Percentiles rank a stretch among this genome's conserved stretches.
These are phyloP conservation scores for Motacilla alba DNA, from an alignment of 2,113 vertebrate genomes.

Conservation along the genomic window DNA sequence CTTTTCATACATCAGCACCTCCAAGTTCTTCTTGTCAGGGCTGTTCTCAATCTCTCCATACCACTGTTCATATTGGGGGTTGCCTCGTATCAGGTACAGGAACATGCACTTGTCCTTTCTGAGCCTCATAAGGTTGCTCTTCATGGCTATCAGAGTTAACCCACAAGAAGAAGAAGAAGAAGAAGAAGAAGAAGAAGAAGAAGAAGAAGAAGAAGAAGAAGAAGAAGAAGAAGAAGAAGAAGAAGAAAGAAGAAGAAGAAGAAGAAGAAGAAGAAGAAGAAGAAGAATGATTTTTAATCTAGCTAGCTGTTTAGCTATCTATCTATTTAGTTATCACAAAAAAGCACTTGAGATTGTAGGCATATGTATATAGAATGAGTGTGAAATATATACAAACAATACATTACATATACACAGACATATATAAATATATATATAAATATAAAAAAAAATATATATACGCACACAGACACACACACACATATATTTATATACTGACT, in stretches of 20 bases:
- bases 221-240: not conserved
- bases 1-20: not conserved
- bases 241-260: too few species aligned
- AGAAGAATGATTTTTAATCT: not conserved
- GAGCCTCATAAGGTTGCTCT: not conserved
- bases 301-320: not conserved
- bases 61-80: rapidly evolving
- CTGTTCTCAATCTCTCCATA: not conserved
- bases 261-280: not conserved
- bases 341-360: not conserved
- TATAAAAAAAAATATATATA: rapidly evolving
- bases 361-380: not conserved
- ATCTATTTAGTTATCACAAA: not conserved
- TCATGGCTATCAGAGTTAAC: not conserved
- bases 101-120: not conserved
- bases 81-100: rapidly evolving
- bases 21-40: rapidly evolving
- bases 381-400: not conserved
- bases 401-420: not conserved
- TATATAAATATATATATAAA: not conserved
- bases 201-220: not conserved
- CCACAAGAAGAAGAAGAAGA: not conserved
- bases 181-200: too few species aligned
- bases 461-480: rapidly evolving
- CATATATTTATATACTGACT: rapidly evolving